phyloP scores from a whole-genome alignment of 2,888 invertebrate genomes.

The Cantharis rufa region DNA sequence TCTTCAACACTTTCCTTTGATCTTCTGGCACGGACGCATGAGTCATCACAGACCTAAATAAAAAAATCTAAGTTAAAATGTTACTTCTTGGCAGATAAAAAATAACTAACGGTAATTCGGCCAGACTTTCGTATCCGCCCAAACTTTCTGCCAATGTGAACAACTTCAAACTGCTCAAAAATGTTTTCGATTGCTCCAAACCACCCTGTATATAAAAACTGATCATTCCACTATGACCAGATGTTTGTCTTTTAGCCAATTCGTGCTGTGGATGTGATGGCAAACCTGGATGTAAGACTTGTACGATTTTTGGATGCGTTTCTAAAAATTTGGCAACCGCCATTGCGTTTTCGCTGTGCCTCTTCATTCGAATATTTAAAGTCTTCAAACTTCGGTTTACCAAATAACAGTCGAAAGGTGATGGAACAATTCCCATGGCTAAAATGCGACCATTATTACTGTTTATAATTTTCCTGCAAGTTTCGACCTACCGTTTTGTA shows the following conservation, averaged over 20 bases:
- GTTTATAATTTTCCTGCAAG: neutral
- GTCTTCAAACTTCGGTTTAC: conserved; percentile 95
- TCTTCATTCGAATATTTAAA: conserved; percentile 86
- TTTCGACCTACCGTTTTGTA: conserved; percentile 76
- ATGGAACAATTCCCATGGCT: conserved; percentile 91
- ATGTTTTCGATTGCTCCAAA: conserved; percentile 70
- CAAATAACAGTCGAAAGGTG: conserved; percentile 94
- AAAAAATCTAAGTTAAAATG: conserved; percentile 1
- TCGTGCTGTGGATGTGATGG: conserved; percentile 86
- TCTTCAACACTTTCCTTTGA: conserved; percentile 73
- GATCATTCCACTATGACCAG: conserved; percentile 90
- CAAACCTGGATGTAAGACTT: conserved; percentile 85
- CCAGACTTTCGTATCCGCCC: conserved; percentile 93
- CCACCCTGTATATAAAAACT: conserved; percentile 85
- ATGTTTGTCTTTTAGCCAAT: conserved; percentile 77
- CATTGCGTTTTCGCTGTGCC: conserved; percentile 79
- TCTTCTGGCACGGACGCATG: conserved; percentile 87
- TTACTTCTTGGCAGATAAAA: neutral
- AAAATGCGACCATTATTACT: neutral
- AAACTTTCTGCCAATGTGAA: conserved; percentile 92
- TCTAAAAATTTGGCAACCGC: conserved; percentile 82
- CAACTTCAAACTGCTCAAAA: conserved; percentile 76
- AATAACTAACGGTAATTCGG: conserved; percentile 88
- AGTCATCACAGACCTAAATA: conserved; percentile 84
- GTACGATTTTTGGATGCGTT: conserved; percentile 75